Conservation (phyloP, 1,140 invertebrate genomes). For the Drosophila sucinea region DNA sequence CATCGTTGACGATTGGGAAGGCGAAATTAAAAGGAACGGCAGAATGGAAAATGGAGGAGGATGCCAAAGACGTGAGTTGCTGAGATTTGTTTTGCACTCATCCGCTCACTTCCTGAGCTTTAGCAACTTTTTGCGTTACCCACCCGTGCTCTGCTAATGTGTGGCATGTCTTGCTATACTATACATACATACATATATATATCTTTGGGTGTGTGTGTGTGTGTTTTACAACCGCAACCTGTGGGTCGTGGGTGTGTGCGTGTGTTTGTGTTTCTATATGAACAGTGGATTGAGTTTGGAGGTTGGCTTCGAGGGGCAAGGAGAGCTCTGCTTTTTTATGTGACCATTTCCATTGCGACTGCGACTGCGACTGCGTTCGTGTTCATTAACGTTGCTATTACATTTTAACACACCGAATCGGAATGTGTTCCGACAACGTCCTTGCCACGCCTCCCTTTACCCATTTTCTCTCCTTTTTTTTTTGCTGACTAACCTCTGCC, state of each 20-base stretch:
- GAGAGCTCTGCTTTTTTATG: slow-evolving; percentile 65
- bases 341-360: slow-evolving; percentile 72
- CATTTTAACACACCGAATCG: slow-evolving; percentile 81
- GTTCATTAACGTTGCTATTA: slow-evolving; percentile 81
- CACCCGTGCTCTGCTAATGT: slow-evolving; percentile 60
- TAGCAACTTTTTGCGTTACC: slow-evolving; percentile 48
- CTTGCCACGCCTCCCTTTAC: slow-evolving; percentile 42
- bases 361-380: slow-evolving; percentile 70
- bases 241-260: slow-evolving; percentile 32
- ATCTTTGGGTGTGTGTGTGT: slow-evolving; percentile 26
- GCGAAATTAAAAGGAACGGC: slow-evolving; percentile 18
- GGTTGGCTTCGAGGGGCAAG: not conserved
- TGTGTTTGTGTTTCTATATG: slow-evolving; percentile 61
- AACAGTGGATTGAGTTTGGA: not conserved
- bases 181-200: not conserved
- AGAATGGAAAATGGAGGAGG: slow-evolving; percentile 20
- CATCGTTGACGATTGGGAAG: slow-evolving; percentile 22
- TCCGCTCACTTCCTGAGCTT: slow-evolving; percentile 55
- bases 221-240: slow-evolving; percentile 74
- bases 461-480: too few species aligned
- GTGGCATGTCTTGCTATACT: slow-evolving; percentile 54
- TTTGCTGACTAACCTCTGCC: not conserved
- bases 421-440: slow-evolving; percentile 72
- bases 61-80: slow-evolving; percentile 69
- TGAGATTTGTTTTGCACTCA: slow-evolving; percentile 74